phyloP scores from a whole-genome alignment of 2,113 vertebrate genomes.

The Nerophis lumbriciformis region DNA sequence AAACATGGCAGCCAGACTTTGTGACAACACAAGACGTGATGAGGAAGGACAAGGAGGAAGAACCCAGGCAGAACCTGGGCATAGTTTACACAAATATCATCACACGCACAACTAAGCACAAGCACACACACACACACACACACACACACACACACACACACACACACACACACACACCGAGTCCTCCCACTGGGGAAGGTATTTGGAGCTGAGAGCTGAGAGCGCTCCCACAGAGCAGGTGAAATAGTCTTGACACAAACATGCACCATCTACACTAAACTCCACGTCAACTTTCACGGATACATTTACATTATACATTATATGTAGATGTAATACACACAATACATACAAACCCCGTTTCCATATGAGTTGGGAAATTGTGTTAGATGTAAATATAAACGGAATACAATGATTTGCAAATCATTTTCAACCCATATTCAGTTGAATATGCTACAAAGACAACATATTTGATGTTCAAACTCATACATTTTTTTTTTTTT shows the following conservation, averaged over 20 bases:
- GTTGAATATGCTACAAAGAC: too few relatives aligned
- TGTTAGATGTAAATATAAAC: too few relatives aligned
- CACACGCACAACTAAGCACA: not conserved
- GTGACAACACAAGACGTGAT: not conserved
- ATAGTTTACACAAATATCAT: conserved; percentile 18
- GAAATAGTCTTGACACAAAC: conserved; percentile 28
- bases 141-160: too few relatives aligned
- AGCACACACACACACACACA: conserved; percentile 1
- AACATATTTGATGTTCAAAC: too few relatives aligned
- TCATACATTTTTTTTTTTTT: too few relatives aligned
- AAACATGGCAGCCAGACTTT: not conserved
- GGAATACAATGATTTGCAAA: too few relatives aligned
- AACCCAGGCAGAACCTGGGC: not conserved
- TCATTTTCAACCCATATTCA: too few relatives aligned
- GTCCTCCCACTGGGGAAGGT: conserved; percentile 22
- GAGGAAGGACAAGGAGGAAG: not conserved
- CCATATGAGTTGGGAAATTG: too few relatives aligned
- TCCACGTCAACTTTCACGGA: not conserved
- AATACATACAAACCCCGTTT: too few relatives aligned
- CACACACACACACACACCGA: too few relatives aligned
- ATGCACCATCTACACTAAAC: not conserved
- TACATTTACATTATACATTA: not conserved
- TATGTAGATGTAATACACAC: too few relatives aligned
- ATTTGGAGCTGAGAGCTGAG: conserved; percentile 41
- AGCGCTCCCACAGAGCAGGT: conserved; percentile 41